phyloP scores from a whole-genome alignment of 2,888 invertebrate genomes.

The Lysandra coridon region DNA sequence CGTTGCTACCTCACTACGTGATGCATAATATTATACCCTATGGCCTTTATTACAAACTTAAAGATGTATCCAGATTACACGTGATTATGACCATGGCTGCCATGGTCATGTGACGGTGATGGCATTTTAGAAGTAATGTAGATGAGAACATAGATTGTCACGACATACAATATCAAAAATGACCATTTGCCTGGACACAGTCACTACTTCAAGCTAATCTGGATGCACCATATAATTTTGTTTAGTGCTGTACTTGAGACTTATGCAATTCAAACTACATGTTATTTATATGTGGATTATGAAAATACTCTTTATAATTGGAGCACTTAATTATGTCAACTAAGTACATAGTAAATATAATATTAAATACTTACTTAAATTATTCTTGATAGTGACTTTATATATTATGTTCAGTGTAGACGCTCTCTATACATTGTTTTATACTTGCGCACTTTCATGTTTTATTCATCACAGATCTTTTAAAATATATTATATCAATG shows the following conservation, averaged over 20 bases:
- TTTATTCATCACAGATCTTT: neutral
- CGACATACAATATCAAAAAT: too few relatives aligned
- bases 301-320: neutral
- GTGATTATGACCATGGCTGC: neutral
- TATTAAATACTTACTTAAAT: neutral
- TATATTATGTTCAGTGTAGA: slow-evolving; percentile 6
- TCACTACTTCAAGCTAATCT: neutral
- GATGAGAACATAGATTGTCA: too few relatives aligned
- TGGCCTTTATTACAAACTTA: neutral
- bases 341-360: neutral
- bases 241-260: neutral
- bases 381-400: slow-evolving; percentile 1
- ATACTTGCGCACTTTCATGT: neutral
- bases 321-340: neutral
- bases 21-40: slow-evolving; percentile 3
- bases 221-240: neutral
- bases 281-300: neutral
- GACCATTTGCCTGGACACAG: too few relatives aligned
- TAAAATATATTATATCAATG: neutral
- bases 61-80: neutral
- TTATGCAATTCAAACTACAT: neutral
- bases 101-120: too few relatives aligned
- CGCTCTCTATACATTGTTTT: slow-evolving; percentile 10
- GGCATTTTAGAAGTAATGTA: too few relatives aligned
- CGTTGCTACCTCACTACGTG: slow-evolving; percentile 23